phyloP scores from a whole-genome alignment of 2,113 vertebrate genomes.

The Bambusicola thoracicus region DNA sequence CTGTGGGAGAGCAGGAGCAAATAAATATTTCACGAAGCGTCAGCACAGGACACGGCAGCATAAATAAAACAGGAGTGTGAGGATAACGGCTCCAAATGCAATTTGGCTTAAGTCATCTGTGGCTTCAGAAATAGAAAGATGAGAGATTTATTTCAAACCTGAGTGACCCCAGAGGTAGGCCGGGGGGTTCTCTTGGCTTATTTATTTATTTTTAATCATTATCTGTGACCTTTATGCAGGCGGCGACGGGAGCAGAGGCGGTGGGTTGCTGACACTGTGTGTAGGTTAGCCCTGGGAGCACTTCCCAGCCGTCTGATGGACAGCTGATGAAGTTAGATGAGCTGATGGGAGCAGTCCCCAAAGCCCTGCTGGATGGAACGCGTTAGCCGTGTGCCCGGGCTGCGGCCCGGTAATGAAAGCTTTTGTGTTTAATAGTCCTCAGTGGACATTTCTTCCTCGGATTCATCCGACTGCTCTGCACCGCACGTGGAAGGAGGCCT shows the following conservation, averaged over 20 bases:
- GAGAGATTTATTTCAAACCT: conserved; percentile 64
- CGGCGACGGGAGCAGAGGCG: not conserved
- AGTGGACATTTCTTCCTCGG: not conserved
- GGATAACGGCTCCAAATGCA: conserved; percentile 60
- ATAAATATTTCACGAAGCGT: conserved; percentile 76
- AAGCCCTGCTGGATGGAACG: not conserved
- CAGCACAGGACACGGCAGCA: conserved; percentile 60
- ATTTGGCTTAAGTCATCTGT: conserved; percentile 72
- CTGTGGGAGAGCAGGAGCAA: conserved; percentile 58
- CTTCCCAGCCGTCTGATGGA: not conserved
- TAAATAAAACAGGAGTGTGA: conserved; percentile 65
- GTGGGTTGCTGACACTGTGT: fast-evolving
- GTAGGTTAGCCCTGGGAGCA: not conserved
- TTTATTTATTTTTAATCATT: conserved; percentile 46
- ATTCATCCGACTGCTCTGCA: not conserved
- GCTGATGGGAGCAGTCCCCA: not conserved
- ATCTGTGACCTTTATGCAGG: conserved; percentile 33
- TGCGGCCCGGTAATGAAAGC: not conserved
- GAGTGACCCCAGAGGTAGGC: not conserved
- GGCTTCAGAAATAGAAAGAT: conserved; percentile 63
- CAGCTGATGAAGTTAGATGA: not conserved
- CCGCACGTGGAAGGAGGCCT: not conserved
- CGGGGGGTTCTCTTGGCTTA: not conserved
- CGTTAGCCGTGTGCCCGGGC: not conserved
- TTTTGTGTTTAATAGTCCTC: conserved; percentile 31